These are phyloP conservation scores for Drosophila colorata DNA, from an alignment of 2,888 invertebrate species.

Conservation along the genomic window DNA sequence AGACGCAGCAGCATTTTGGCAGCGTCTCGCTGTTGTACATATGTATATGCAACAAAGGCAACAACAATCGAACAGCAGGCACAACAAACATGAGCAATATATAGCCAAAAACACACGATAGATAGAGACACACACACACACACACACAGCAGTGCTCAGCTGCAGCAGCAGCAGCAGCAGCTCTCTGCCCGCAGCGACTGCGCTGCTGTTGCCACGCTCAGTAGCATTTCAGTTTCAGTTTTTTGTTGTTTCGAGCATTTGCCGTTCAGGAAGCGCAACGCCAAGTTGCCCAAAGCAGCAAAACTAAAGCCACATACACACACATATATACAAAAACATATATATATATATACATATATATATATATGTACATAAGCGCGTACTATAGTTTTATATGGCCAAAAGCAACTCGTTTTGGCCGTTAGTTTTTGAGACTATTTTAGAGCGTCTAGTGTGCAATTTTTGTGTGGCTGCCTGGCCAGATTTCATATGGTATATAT, in stretches of 20 bases:
- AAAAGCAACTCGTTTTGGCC: constrained; percentile 40
- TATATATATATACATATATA: constrained; percentile 15
- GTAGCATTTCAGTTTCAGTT: constrained; percentile 67
- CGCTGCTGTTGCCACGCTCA: constrained; percentile 35
- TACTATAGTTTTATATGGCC: constrained; percentile 22
- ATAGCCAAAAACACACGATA: constrained; percentile 78
- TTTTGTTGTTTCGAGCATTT: constrained; percentile 74
- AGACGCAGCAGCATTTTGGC: constrained; percentile 70
- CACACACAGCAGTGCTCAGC: constrained; percentile 36
- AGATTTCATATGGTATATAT: neutral
- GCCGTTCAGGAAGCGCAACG: constrained; percentile 77
- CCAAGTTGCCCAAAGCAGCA: constrained; percentile 66
- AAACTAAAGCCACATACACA: constrained; percentile 35
- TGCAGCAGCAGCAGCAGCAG: constrained; percentile 33
- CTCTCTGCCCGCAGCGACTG: constrained; percentile 32
- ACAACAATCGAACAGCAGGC: constrained; percentile 55
- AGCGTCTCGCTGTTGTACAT: constrained; percentile 57
- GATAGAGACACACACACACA: constrained; percentile 53
- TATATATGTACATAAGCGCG: constrained; percentile 13
- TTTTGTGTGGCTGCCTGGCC: constrained; percentile 8
- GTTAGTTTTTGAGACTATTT: constrained; percentile 32
- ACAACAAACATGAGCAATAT: constrained; percentile 74
- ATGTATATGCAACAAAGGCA: constrained; percentile 43
- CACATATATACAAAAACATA: constrained; percentile 9
- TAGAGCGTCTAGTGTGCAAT: constrained; percentile 11